Evolutionary conservation across 2,888 invertebrate genomes (phyloP).

Genomic region (Clusia tigrina): DNA sequence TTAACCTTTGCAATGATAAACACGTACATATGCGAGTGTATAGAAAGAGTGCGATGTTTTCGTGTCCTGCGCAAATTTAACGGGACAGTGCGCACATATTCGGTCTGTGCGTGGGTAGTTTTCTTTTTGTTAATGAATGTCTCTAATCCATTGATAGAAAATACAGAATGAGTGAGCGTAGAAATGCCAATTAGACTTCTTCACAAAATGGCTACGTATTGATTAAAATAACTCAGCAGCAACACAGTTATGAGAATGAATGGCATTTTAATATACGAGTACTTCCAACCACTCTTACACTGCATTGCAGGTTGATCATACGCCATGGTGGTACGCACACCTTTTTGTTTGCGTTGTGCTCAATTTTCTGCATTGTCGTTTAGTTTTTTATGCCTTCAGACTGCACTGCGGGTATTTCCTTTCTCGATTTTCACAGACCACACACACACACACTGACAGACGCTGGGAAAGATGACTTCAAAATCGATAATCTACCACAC

Average conservation of each 20-base stretch:
- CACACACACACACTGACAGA: neutral
- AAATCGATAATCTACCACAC: neutral
- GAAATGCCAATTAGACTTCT: neutral
- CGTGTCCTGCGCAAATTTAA: neutral
- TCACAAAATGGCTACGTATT: too few relatives aligned
- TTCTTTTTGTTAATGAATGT: neutral
- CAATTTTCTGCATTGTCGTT: neutral
- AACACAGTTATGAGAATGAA: neutral
- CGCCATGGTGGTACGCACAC: neutral
- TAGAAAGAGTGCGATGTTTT: neutral
- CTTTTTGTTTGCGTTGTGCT: neutral
- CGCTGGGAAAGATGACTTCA: neutral
- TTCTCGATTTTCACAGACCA: neutral
- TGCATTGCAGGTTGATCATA: neutral
- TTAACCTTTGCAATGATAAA: neutral
- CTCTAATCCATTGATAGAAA: neutral
- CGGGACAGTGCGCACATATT: conserved; percentile 7
- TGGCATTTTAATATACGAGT: neutral
- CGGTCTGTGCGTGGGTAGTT: conserved; percentile 6
- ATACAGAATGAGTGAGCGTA: neutral
- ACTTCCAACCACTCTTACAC: neutral
- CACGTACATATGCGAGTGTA: too few relatives aligned
- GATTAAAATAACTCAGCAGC: too few relatives aligned
- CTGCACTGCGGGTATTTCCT: neutral
- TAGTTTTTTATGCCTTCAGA: neutral